A percentile compares a stretch with the other conserved stretches of the same genome.
These are phyloP conservation scores for Nymphicus hollandicus DNA, from an alignment of 2,113 vertebrate genomes.

Conservation along the genomic window DNA sequence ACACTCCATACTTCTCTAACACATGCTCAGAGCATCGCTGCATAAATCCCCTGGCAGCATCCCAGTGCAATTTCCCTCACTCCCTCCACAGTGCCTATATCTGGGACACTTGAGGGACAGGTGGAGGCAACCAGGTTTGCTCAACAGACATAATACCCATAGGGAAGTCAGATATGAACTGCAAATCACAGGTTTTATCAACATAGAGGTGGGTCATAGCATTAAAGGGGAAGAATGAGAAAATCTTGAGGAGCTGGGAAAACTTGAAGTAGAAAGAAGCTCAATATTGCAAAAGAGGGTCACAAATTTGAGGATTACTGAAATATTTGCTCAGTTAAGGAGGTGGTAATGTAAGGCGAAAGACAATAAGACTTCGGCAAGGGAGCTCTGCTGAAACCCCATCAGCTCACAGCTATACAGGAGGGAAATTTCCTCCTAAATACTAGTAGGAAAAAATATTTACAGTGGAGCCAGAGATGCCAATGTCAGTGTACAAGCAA, in stretches of 20 bases:
- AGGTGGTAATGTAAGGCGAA: not conserved
- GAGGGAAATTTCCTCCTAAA: not conserved
- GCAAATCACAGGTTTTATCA: not conserved
- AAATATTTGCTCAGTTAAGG: not conserved
- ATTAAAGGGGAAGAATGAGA: not conserved
- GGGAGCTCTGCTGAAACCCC: not conserved
- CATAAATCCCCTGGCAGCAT: not conserved
- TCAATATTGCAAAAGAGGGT: not conserved
- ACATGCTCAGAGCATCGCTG: not conserved
- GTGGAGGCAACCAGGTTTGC: not conserved
- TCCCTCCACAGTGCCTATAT: rapidly evolving
- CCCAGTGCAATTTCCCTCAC: not conserved
- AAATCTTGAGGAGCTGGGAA: not conserved
- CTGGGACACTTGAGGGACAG: not conserved
- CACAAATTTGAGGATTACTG: not conserved
- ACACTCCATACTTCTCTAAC: not conserved
- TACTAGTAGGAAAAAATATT: not conserved
- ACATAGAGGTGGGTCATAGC: not conserved
- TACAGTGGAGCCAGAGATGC: not conserved
- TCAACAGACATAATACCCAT: not conserved
- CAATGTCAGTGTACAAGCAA: not conserved
- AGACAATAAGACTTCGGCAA: not conserved
- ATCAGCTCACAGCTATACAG: not conserved
- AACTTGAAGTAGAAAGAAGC: not conserved
- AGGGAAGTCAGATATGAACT: not conserved